Conservation (phyloP, 2,888 invertebrate genomes). For the Diaphora mendica region DNA sequence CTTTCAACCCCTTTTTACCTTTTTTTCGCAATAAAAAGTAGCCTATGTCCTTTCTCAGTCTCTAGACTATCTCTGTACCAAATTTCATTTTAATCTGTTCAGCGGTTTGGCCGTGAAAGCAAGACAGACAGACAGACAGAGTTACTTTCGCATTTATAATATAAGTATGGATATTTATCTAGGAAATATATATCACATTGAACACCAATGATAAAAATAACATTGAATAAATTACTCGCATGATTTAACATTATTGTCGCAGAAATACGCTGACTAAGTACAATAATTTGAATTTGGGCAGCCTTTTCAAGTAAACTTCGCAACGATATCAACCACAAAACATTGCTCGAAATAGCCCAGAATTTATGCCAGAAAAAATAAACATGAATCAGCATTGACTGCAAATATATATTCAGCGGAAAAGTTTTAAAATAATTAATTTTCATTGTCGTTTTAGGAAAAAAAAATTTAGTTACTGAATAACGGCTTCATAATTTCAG, state of each 20-base stretch:
- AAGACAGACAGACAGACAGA: too few species aligned
- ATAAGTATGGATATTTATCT: too few species aligned
- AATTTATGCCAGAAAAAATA: slow-evolving; percentile 21
- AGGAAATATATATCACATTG: neutral
- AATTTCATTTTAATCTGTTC: too few species aligned
- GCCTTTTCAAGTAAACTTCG: slow-evolving; percentile 17
- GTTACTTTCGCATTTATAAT: too few species aligned
- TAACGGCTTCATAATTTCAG: neutral
- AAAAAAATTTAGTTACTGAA: neutral
- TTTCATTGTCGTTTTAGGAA: neutral
- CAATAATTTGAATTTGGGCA: slow-evolving; percentile 19
- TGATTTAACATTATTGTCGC: slow-evolving; percentile 37
- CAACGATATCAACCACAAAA: slow-evolving; percentile 12
- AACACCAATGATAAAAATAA: neutral
- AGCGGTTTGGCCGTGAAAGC: too few species aligned
- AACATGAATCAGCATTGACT: slow-evolving; percentile 24
- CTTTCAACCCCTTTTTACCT: too few species aligned
- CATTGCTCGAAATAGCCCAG: slow-evolving; percentile 7
- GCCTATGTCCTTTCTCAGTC: too few species aligned
- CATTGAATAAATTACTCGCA: slow-evolving; percentile 7
- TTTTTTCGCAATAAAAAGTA: too few species aligned
- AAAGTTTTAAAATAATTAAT: slow-evolving; percentile 22
- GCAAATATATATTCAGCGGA: slow-evolving; percentile 15
- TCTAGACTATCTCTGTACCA: too few species aligned
- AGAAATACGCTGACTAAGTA: neutral